Evolutionary conservation across 2,113 vertebrate species (phyloP), one percentile per base, ranked within the genome.

Genomic region (Oenanthe melanoleuca): DNA sequence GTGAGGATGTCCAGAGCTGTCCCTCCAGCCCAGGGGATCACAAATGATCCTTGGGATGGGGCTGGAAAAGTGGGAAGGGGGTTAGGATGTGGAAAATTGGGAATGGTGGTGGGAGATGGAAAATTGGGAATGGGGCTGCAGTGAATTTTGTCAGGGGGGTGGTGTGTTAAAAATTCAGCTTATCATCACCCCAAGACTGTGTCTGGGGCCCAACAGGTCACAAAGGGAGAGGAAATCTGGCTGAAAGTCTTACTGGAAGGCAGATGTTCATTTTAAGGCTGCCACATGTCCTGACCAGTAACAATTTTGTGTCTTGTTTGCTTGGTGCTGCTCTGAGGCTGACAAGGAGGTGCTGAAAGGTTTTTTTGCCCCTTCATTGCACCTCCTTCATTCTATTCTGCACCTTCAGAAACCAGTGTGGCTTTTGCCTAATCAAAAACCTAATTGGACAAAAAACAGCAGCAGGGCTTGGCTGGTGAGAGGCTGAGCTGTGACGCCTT

Each of bases 291-390:
- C 63, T 85, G 33, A 79, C 12, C 6, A 3, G n/a, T 13, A 33
- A 59, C 29, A 69, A 38, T 34, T 26, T 28, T 12, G 15, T 37
- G 42, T 37, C 21, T 24, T 53, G 5, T 57, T 69, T 72, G 70
- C 28, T 26, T 2, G 45, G 40, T 69, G 49, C 88, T 45, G 8
- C 23, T 57, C 29, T 25, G 53, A 75, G 14, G 53, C 55, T 85
- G 33, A 34, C 34, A 6, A 33, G 38, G 26, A 47, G 26, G 38
- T 31, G 29, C 5, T 0, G 0, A 56, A 66, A 37, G 14, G 34
- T 37, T 37, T 25, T 89, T 38, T 42, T 44, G 55, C 26, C 4
- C 31, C 21, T 15, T 73, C 19, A 50, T 23, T 65, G 12, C 22
- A 31, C 2, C 11, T 49, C 31, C 47, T 66, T 74, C 50, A 28